Percentiles rank a stretch among this genome's conserved stretches.
phyloP scores from a whole-genome alignment of 2,888 invertebrate species.

The Megalurothrips usitatus region DNA sequence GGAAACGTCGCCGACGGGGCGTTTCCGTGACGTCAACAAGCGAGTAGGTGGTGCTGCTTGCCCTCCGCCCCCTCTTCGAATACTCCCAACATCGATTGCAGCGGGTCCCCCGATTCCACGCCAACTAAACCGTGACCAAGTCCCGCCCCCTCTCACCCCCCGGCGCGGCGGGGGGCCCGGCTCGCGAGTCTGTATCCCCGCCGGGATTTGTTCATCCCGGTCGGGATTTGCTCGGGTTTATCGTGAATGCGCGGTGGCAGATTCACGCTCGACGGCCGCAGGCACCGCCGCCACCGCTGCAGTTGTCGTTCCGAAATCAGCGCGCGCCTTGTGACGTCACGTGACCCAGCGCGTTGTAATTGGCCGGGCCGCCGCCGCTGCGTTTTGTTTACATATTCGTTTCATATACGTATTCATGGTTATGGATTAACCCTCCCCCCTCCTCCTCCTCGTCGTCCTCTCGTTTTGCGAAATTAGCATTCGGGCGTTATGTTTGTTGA shows the following conservation, averaged over 20 bases:
- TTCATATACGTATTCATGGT: conserved; percentile 26
- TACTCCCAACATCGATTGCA: no score
- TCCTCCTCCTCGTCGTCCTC: no score
- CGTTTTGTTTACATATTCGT: conserved; percentile 21
- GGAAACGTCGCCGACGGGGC: not conserved
- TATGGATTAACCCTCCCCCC: conserved; percentile 1
- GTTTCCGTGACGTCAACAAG: not conserved
- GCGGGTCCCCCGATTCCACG: no score
- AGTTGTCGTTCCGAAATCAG: not conserved
- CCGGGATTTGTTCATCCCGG: no score
- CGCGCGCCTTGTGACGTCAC: not conserved
- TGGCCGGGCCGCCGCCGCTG: not conserved
- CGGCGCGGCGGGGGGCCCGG: no score
- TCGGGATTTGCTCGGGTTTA: not conserved
- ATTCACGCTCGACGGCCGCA: not conserved
- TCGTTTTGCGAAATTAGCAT: conserved; percentile 23
- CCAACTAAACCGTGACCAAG: no score
- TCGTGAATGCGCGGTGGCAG: not conserved
- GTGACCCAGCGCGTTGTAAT: not conserved
- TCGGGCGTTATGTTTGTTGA: conserved; percentile 12
- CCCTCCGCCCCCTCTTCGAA: no score
- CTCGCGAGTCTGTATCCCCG: no score
- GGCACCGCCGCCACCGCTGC: not conserved
- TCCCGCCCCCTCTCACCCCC: conserved; percentile 2
- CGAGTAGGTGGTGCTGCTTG: not conserved